Conservation (phyloP, 2,888 invertebrate genomes). For the Luperina nickerlii region DNA sequence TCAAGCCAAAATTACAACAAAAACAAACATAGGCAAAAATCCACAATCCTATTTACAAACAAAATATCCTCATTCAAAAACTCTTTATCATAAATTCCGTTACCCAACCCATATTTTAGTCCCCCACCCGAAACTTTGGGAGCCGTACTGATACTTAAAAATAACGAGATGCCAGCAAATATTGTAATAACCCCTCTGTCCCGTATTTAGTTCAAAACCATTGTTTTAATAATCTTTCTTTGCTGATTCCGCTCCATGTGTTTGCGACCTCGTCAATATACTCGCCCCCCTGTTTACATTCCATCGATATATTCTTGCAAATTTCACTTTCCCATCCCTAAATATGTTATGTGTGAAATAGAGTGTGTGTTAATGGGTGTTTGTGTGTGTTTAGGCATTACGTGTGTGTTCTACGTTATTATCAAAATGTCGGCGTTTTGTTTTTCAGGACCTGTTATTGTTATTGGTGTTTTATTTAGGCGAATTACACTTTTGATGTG, state of each 20-base stretch:
- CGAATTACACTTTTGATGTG: constrained; percentile 63
- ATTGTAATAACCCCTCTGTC: constrained; percentile 85
- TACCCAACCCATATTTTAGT: constrained; percentile 63
- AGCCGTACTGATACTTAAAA: constrained; percentile 88
- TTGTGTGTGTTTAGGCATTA: constrained; percentile 76
- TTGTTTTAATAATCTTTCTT: constrained; percentile 84
- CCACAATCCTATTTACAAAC: constrained; percentile 62
- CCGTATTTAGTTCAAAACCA: constrained; percentile 78
- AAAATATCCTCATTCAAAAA: constrained; percentile 66
- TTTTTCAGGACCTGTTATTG: constrained; percentile 72
- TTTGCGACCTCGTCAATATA: constrained; percentile 75
- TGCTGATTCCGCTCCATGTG: constrained; percentile 77
- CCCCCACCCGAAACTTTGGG: constrained; percentile 78
- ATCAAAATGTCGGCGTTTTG: constrained; percentile 73
- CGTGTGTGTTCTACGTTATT: constrained; percentile 73
- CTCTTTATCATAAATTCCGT: constrained; percentile 68
- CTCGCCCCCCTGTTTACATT: constrained; percentile 77
- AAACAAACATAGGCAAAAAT: constrained; percentile 56
- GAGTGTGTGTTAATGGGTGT: constrained; percentile 80
- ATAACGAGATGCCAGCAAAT: constrained; percentile 90
- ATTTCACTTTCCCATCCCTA: constrained; percentile 79
- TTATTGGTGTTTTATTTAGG: constrained; percentile 66
- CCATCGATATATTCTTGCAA: constrained; percentile 82
- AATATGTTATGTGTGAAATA: constrained; percentile 83
- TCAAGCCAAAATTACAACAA: constrained; percentile 35